Percentiles rank a stretch among this genome's conserved stretches.
Conservation (phyloP, 2,797 vertebrate species). For the Holocentrus rufus region DNA sequence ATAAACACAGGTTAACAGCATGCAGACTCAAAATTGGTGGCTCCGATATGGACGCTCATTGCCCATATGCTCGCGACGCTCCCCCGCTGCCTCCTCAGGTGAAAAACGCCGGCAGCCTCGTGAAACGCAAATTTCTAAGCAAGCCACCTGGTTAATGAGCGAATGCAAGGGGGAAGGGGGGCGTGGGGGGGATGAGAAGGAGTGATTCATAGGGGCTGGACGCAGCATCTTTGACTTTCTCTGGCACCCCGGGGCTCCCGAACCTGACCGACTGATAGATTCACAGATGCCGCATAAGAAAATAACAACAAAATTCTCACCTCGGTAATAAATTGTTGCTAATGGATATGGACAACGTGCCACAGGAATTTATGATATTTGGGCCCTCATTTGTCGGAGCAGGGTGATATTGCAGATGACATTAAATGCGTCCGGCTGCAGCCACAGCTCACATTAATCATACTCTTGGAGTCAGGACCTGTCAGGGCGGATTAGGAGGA, state of each 20-base stretch:
- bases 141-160: conserved; percentile 63
- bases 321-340: conserved; percentile 74
- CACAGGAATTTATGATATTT: conserved; percentile 73
- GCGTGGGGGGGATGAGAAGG: too few relatives aligned
- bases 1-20: conserved; percentile 9
- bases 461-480: conserved; percentile 65
- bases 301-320: conserved; percentile 69
- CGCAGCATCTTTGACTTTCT: conserved; percentile 51
- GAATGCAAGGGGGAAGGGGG: conserved; percentile 7
- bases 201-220: conserved; percentile 59
- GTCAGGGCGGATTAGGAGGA: conserved; percentile 67
- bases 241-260: conserved; percentile 16
- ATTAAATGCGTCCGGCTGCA: conserved; percentile 71
- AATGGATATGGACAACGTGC: conserved; percentile 78
- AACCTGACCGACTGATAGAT: conserved; percentile 61
- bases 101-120: conserved; percentile 16
- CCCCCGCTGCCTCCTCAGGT: conserved; percentile 20
- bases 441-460: conserved; percentile 77
- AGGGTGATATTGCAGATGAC: conserved; percentile 73
- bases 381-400: conserved; percentile 61
- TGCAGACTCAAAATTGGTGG: background rate
- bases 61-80: conserved; percentile 50
- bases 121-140: conserved; percentile 50
- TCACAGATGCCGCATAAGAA: conserved; percentile 31
- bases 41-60: conserved; percentile 4